phyloP scores from a whole-genome alignment of 2,888 invertebrate species.

The Tryphoninae sp. region DNA sequence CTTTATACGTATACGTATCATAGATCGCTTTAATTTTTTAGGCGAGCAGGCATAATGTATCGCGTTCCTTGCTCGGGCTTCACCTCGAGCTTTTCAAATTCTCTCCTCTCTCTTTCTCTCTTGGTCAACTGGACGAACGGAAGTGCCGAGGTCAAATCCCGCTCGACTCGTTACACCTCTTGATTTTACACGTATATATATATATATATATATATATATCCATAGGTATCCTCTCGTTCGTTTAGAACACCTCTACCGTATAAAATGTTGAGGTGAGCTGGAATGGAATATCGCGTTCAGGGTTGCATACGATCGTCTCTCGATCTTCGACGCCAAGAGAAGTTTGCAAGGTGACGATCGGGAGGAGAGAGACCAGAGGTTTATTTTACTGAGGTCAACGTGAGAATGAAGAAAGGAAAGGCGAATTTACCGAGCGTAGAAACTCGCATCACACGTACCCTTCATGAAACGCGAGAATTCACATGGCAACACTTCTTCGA shows the following conservation, averaged over 20 bases:
- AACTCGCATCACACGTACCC: neutral
- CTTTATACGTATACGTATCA: slow-evolving; percentile 10
- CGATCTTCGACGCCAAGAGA: slow-evolving; percentile 35
- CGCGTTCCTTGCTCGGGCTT: slow-evolving; percentile 59
- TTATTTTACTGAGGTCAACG: slow-evolving; percentile 56
- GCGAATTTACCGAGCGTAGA: slow-evolving; percentile 1
- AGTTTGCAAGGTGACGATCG: slow-evolving; percentile 23
- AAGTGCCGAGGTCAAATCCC: slow-evolving; percentile 62
- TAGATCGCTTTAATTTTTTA: slow-evolving; percentile 63
- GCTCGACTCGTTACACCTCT: slow-evolving; percentile 54
- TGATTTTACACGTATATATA: slow-evolving; percentile 8
- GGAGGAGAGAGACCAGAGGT: neutral
- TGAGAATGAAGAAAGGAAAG: slow-evolving; percentile 20
- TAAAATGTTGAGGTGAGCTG: slow-evolving; percentile 75
- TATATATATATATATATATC: neutral
- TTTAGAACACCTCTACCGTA: slow-evolving; percentile 69
- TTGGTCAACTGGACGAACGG: slow-evolving; percentile 53
- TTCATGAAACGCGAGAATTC: neutral
- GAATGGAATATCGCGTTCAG: slow-evolving; percentile 75
- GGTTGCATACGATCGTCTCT: slow-evolving; percentile 66
- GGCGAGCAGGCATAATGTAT: slow-evolving; percentile 69
- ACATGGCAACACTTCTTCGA: neutral
- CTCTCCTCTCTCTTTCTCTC: slow-evolving; percentile 32
- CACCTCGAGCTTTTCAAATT: slow-evolving; percentile 43
- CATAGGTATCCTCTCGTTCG: slow-evolving; percentile 52